Evolutionary conservation across 2,113 vertebrate genomes (phyloP), one percentile per base, ranked within the genome.

Genomic region (Lanius collurio): DNA sequence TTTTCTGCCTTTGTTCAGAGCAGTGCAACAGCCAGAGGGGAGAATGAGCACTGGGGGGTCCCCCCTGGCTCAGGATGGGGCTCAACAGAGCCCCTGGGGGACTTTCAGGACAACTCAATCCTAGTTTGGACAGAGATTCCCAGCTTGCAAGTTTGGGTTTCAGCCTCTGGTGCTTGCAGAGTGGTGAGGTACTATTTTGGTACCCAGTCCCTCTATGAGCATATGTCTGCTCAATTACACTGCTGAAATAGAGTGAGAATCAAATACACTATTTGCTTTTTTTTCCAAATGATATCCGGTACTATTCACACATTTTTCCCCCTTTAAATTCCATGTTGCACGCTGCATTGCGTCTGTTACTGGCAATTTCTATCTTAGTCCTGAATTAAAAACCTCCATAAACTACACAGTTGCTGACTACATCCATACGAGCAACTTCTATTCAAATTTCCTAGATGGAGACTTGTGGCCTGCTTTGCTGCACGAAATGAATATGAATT

Each of bases 291-390:
- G 50, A 93, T 96, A 97, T 78, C 81, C 35, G 30, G 65, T 91
- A 90, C 67, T 69, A 87, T 75, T 93, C 94, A 81, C 91, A 87
- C 83, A 4, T 91, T 94, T 78, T 49, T 9, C 44, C 65, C 85
- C 91, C 88, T 95, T 91, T 96, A 94, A 91, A 93, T 96, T 79
- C 95, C 2, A 1, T 7, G 21, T 92, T 93, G 59, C 82, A 75
- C 12, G 30, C 83, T 67, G 81, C 60, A 83, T 87, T 93, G 70
- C 91, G 94, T 96, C 91, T 96, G 89, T 64, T 95, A 85, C 92
- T 95, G 95, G 93, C 64, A 97, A 95, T 97, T 97, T 96, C 94
- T 89, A 91, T 95, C 90, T 94, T 69, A 73, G 93, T 95, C 94
- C 83, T 71, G 97, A 97, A 97, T 96, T 95, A 97, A 95, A 97